Evolutionary conservation across 1,140 invertebrate genomes (phyloP).

Genomic region (Halictus rubicundus): DNA sequence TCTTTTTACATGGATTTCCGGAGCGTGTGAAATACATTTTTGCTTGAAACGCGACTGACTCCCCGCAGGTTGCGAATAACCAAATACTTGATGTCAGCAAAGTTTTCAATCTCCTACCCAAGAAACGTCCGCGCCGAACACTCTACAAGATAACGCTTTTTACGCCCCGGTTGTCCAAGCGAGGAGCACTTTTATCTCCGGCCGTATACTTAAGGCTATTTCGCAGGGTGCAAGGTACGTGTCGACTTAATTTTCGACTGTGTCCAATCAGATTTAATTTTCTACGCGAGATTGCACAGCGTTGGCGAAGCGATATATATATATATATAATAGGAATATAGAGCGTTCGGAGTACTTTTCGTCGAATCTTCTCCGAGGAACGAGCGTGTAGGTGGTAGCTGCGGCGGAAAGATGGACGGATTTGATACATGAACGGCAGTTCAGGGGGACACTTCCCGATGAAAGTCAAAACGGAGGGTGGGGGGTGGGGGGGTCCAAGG

Average conservation of each 20-base stretch:
- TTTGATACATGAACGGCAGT: constrained; percentile 44
- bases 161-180: too few species aligned
- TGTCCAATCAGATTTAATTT: constrained; percentile 31
- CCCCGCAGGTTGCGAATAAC: too few species aligned
- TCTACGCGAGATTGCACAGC: constrained; percentile 6
- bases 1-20: too few species aligned
- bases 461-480: constrained; percentile 56
- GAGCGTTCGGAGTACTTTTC: constrained; percentile 14
- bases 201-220: not conserved
- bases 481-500: not conserved
- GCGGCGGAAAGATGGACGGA: constrained; percentile 8
- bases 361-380: not conserved
- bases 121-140: too few species aligned
- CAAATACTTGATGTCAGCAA: not conserved
- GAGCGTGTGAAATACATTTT: too few species aligned
- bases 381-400: not conserved
- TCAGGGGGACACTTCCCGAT: constrained; percentile 1
- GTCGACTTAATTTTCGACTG: constrained; percentile 24
- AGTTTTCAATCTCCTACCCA: not conserved
- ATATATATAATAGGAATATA: not conserved
- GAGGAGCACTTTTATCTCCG: not conserved
- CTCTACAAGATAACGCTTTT: too few species aligned
- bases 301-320: not conserved
- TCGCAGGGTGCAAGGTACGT: not conserved
- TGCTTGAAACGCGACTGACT: too few species aligned